Conservation (phyloP, 2,113 vertebrate species). For the Aegithalos caudatus region DNA sequence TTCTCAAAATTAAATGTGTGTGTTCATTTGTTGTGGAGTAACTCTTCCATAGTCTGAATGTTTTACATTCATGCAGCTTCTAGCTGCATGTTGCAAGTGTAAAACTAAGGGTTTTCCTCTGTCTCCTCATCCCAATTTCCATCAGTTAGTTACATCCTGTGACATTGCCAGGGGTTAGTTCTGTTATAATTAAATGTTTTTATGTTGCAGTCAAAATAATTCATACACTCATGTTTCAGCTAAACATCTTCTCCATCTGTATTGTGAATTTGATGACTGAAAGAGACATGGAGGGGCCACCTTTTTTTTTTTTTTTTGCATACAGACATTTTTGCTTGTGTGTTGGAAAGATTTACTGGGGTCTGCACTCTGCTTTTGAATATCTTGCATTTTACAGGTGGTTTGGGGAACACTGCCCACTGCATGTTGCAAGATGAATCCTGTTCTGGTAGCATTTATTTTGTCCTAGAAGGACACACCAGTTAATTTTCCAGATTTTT, state of each 20-base stretch:
- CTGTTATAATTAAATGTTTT: neutral
- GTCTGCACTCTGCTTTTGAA: neutral
- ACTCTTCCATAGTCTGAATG: neutral
- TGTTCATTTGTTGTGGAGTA: neutral
- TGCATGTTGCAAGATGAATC: neutral
- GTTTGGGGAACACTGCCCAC: neutral
- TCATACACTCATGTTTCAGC: neutral
- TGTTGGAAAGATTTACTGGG: neutral
- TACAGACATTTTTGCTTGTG: neutral
- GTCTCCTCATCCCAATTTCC: neutral
- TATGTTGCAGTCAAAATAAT: neutral
- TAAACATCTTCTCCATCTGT: neutral
- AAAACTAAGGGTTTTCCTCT: neutral
- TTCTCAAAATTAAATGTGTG: neutral
- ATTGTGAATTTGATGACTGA: neutral
- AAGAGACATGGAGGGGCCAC: neutral
- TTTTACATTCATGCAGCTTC: neutral
- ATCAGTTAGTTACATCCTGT: neutral
- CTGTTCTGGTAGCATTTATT: neutral
- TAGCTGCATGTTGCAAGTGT: neutral
- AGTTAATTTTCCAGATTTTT: neutral
- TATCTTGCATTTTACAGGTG: neutral
- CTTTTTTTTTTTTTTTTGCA: neutral
- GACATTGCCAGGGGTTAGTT: neutral
- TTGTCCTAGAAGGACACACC: neutral